phyloP scores from a whole-genome alignment of 2,797 vertebrate species.

The Hydrocynus forskahlii region DNA sequence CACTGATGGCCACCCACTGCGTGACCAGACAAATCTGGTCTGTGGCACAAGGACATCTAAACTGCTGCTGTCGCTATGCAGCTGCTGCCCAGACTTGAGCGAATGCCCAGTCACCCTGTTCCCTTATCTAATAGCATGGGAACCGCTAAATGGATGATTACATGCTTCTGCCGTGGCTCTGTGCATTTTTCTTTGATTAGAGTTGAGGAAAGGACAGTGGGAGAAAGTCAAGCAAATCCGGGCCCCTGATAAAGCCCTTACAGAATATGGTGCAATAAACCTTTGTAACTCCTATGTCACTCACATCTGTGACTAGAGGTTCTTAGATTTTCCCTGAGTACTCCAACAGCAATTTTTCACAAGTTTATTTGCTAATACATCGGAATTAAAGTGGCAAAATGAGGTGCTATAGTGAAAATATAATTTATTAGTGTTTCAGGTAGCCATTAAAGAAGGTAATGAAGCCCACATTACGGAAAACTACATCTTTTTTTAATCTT shows the following conservation, averaged over 20 bases:
- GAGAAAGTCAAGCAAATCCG: constrained; percentile 8
- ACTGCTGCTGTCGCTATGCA: constrained; percentile 14
- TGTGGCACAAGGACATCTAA: constrained; percentile 10
- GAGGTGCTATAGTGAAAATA: background rate
- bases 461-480: no score
- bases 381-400: background rate
- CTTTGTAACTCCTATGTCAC: background rate
- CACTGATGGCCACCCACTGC: background rate
- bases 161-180: constrained; percentile 21
- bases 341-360: background rate
- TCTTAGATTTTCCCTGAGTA: background rate
- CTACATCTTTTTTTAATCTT: no score
- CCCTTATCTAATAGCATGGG: constrained; percentile 5
- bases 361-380: background rate
- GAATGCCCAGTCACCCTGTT: constrained; percentile 9
- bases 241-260: background rate
- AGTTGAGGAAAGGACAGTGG: background rate
- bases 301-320: background rate
- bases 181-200: constrained; percentile 19
- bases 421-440: background rate
- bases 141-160: constrained; percentile 7
- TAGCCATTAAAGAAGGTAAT: no score
- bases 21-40: constrained; percentile 9
- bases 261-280: background rate
- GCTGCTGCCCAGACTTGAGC: constrained; percentile 6